phyloP scores from a whole-genome alignment of 2,888 invertebrate species.

The Apotomis turbidana region DNA sequence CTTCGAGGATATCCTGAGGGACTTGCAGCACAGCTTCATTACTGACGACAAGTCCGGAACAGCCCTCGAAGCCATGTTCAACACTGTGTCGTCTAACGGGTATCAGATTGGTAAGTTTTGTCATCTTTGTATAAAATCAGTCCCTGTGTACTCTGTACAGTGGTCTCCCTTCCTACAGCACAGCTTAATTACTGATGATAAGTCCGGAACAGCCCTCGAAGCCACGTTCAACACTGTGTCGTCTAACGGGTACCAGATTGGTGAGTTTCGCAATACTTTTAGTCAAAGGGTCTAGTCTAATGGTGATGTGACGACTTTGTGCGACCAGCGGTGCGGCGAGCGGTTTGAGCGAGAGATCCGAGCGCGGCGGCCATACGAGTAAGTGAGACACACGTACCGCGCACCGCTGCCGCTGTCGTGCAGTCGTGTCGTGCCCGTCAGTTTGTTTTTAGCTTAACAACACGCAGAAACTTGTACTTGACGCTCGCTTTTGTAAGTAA shows the following conservation, averaged over 20 bases:
- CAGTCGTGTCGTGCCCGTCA: too few species aligned
- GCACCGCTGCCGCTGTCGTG: too few species aligned
- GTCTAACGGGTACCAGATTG: constrained; percentile 96
- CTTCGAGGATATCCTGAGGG: constrained; percentile 89
- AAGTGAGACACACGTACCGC: too few species aligned
- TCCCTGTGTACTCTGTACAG: background rate
- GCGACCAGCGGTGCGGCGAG: too few species aligned
- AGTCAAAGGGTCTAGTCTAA: too few species aligned
- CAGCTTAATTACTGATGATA: constrained; percentile 87
- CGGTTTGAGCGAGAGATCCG: too few species aligned
- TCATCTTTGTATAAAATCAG: background rate
- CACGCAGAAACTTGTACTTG: too few species aligned
- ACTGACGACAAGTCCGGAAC: constrained; percentile 89
- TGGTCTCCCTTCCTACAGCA: constrained; percentile 89
- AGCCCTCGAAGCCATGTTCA: constrained; percentile 92
- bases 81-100: constrained; percentile 96
- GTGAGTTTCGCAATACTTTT: constrained; percentile 54
- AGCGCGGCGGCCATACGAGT: too few species aligned
- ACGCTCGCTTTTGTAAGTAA: too few species aligned
- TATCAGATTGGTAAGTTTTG: constrained; percentile 89
- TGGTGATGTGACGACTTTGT: too few species aligned
- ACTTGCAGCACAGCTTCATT: constrained; percentile 87
- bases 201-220: constrained; percentile 89
- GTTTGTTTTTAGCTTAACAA: too few species aligned
- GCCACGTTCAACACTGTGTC: constrained; percentile 94